Evolutionary conservation across 2,797 vertebrate species (phyloP), one percentile per base, ranked within the genome.

Genomic region (Epinephelus coioides): DNA sequence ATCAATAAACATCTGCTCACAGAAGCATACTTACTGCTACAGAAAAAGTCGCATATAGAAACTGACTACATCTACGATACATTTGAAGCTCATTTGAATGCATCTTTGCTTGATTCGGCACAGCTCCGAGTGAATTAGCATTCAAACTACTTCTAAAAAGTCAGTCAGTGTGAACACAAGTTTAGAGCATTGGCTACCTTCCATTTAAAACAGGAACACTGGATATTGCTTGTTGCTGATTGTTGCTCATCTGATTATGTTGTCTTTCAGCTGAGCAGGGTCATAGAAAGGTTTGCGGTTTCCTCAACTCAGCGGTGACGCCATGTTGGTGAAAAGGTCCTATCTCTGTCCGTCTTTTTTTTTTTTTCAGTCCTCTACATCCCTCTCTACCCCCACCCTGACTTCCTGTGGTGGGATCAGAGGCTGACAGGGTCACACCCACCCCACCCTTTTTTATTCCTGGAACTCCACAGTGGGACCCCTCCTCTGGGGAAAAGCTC

Each of bases 381-480:
- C 56, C 46, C 69, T 53, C 64, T 50, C 76, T 14, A 13, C 79
- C 78, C 88, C 86, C 86, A 77, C 63, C 80, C 77, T 50, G 70
- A 94, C 94, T 95, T 95, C 93, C 94, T 95, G 93, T 92, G 85
- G 84, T 85, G 85, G 85, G 81, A 89, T 88, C 88, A 92, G 83
- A 92, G 88, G 78, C 86, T 90, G 85, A 90, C 85, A 86, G 88
- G 90, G 94, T 93, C 94, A 93, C 95, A 90, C 93, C 95, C 92
- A 93, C 92, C 92, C 92, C 93, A 82, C 94, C 94, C 94, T 92
- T 85, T 89, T 90, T 89, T 90, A 89, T 94, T 94, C 89, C 89
- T 92, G 90, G 93, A 94, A 93, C 91, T 92, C 91, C 89, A 89
- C 88, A 87, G 88, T 90, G 75, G 82, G 88, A 84, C 88, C 84